phyloP scores from a whole-genome alignment of 2,888 invertebrate species.

The Deilephila porcellus region DNA sequence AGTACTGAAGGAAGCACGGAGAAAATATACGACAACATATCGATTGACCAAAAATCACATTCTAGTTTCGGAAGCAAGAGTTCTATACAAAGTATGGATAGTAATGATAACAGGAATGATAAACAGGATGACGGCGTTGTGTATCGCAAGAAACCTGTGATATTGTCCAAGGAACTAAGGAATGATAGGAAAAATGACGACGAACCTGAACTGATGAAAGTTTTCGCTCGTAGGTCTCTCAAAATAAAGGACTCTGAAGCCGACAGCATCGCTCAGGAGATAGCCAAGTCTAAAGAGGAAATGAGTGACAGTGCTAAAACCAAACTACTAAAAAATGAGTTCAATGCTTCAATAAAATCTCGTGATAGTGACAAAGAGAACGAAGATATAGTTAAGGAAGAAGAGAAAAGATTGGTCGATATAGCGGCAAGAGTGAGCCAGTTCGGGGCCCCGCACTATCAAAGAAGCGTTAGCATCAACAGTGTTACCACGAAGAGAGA shows the following conservation, averaged over 20 bases:
- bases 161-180: conserved; percentile 69
- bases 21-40: conserved; percentile 77
- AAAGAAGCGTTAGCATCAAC: conserved; percentile 75
- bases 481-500: conserved; percentile 75
- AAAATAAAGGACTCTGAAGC: conserved; percentile 90
- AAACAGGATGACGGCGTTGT: conserved; percentile 80
- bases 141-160: conserved; percentile 83
- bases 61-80: conserved; percentile 81
- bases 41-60: conserved; percentile 77
- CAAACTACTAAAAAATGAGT: conserved; percentile 75
- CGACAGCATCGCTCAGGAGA: conserved; percentile 85
- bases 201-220: conserved; percentile 92
- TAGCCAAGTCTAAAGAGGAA: conserved; percentile 76
- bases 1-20: conserved; percentile 77
- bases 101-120: conserved; percentile 73
- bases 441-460: conserved; percentile 75
- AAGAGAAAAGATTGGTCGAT: conserved; percentile 73
- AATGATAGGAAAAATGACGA: conserved; percentile 85
- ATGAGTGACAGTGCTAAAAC: conserved; percentile 59
- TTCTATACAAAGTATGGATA: conserved; percentile 78
- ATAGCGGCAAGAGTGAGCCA: conserved; percentile 77
- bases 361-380: conserved; percentile 91
- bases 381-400: conserved; percentile 69
- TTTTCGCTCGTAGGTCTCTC: conserved; percentile 91
- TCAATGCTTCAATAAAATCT: conserved; percentile 83